phyloP scores from a whole-genome alignment of 2,888 invertebrate species.

The Tetranychus truncatus region DNA sequence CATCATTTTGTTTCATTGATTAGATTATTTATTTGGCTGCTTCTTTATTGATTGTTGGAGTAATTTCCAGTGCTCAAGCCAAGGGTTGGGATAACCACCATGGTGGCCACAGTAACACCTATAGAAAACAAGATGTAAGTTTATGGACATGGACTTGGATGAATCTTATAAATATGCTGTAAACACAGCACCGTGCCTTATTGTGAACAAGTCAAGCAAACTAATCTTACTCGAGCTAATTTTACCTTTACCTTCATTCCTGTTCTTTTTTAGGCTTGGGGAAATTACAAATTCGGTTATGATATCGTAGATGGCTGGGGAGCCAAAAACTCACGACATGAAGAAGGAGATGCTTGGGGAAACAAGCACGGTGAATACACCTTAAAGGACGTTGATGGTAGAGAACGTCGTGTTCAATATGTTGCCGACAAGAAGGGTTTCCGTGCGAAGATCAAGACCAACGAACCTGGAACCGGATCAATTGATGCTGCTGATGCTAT shows the following conservation, averaged over 20 bases:
- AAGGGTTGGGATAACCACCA: not conserved
- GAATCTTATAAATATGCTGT: too few species aligned
- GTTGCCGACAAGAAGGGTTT: slow-evolving; percentile 24
- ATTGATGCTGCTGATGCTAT: slow-evolving; percentile 23
- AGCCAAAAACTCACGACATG: slow-evolving; percentile 22
- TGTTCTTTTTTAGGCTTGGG: slow-evolving; percentile 17
- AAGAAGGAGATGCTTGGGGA: slow-evolving; percentile 23
- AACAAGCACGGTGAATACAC: slow-evolving; percentile 26
- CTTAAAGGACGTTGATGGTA: slow-evolving; percentile 24
- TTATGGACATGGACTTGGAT: not conserved
- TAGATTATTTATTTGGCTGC: slow-evolving; percentile 8
- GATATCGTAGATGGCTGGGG: slow-evolving; percentile 21
- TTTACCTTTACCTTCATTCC: not conserved
- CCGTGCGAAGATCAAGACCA: slow-evolving; percentile 24
- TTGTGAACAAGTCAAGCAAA: too few species aligned
- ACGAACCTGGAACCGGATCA: slow-evolving; percentile 24
- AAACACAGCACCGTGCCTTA: too few species aligned
- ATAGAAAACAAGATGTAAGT: slow-evolving; percentile 23
- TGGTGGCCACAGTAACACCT: slow-evolving; percentile 22
- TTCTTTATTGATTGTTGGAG: slow-evolving; percentile 3
- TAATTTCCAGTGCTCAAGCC: not conserved
- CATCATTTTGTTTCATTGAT: not conserved
- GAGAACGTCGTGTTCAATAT: slow-evolving; percentile 24
- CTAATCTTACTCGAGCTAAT: too few species aligned
- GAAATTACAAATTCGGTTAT: slow-evolving; percentile 26